Evolutionary conservation across 2,113 vertebrate genomes (phyloP).

Genomic region (Gallinago paraguaiae): DNA sequence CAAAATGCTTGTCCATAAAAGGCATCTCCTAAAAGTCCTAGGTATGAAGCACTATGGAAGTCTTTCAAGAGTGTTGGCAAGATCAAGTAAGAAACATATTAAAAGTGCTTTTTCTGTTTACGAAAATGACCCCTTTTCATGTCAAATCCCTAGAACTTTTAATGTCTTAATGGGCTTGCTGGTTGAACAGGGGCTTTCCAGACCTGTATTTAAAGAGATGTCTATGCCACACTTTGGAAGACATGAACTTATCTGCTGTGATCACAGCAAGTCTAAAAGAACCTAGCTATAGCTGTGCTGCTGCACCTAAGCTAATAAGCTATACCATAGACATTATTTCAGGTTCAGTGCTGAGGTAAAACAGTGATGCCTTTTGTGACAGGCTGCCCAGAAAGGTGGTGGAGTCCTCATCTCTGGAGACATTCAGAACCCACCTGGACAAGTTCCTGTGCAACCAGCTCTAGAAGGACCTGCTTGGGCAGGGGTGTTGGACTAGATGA

Average conservation of each 20-base stretch:
- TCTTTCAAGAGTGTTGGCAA: not conserved
- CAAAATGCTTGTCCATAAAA: not conserved
- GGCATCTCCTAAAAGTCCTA: not conserved
- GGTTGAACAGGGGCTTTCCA: not conserved
- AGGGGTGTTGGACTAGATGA: too few relatives aligned
- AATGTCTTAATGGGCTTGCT: not conserved
- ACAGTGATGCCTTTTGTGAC: not conserved
- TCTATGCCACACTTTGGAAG: not conserved
- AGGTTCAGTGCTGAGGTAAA: not conserved
- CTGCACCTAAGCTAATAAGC: not conserved
- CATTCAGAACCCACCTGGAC: too few relatives aligned
- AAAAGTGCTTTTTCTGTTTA: not conserved
- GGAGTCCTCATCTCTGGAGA: too few relatives aligned
- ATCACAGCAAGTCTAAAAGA: not conserved
- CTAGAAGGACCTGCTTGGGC: too few relatives aligned
- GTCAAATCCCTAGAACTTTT: not conserved
- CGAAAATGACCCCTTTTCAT: not conserved
- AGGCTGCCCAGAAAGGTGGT: too few relatives aligned
- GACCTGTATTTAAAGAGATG: not conserved
- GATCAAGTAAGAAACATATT: not conserved
- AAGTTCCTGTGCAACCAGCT: too few relatives aligned
- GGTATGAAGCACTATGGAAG: not conserved
- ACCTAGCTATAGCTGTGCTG: not conserved
- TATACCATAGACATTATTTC: not conserved
- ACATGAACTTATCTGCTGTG: not conserved